Base-by-base conservation (phyloP, 1,140 invertebrate genomes). In the Cecropterus lyciades region DNA sequence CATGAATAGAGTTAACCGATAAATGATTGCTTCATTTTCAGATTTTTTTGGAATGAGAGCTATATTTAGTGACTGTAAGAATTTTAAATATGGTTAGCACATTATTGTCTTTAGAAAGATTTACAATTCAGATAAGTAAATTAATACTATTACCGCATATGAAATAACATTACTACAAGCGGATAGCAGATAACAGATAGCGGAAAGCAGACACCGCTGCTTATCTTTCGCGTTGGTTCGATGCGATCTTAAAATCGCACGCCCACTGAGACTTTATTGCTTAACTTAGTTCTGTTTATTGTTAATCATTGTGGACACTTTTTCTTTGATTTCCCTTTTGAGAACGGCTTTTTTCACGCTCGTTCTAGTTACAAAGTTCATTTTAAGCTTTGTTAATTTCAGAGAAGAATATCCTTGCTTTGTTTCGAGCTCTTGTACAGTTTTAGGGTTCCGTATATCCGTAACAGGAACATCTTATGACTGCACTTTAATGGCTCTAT, bases 271-370 rank as follows among this genome's bases (percentile, higher is more conserved):
- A 9, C 40, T 57, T 57, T 57, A 43, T 45, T 57, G 13, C 40
- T 14, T 45, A 57, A 57, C 40, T 57, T 57, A 16, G 40, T 57
- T 17, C 53, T 20, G 55, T 27, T 57, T 57, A 57, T 57, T 57
- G 20, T 45, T 53, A 53, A 37, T 37, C 17, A 17, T 57, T 27
- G 55, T 24, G 40, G 55, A 43, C 55, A 45, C 16, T 57, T 43
- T 45, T 17, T 43, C 40, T 57, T 57, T 45, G 55, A 57, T 57
- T 57, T 57, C 55, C 55, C 55, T 45, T 8, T 14, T 57, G 55
- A 43, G 15, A 45, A 45, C 13, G 13, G 17, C 43, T 5, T 46
- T 57, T 56, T 27, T 42, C 53, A 45, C 40, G 55, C 40, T 57
- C 9, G 1, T 46, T 46, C 2, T 3, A 46, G 45, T 46, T 46